These are phyloP conservation scores for Gobius niger DNA, from an alignment of 2,113 vertebrate species.

Conservation along the genomic window DNA sequence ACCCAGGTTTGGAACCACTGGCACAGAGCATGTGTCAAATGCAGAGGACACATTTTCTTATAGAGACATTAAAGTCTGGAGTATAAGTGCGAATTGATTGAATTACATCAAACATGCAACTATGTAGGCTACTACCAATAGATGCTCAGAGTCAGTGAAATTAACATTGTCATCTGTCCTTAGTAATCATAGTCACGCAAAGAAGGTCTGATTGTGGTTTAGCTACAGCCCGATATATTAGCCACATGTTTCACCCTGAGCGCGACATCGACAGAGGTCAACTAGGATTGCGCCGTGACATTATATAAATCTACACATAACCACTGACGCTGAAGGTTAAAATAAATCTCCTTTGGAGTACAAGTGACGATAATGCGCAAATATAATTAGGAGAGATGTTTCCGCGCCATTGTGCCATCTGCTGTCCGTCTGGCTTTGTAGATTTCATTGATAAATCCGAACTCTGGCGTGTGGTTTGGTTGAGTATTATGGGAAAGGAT, in stretches of 20 bases:
- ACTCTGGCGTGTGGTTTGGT: slow-evolving; percentile 6
- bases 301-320: slow-evolving; percentile 17
- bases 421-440: slow-evolving; percentile 9
- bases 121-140: no score
- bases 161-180: neutral
- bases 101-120: no score
- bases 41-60: no score
- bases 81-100: no score
- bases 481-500: slow-evolving; percentile 20
- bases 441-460: slow-evolving; percentile 33
- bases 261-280: slow-evolving; percentile 31
- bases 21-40: no score
- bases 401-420: slow-evolving; percentile 33
- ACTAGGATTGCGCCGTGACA: slow-evolving; percentile 26
- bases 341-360: slow-evolving; percentile 20
- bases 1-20: no score
- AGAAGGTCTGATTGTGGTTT: neutral
- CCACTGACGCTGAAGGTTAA: slow-evolving; percentile 18
- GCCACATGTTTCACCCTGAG: slow-evolving; percentile 28
- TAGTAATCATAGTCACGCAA: no score
- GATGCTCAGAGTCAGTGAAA: no score
- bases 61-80: no score
- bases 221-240: slow-evolving; percentile 21
- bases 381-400: slow-evolving; percentile 15
- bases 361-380: slow-evolving; percentile 3